Percentiles rank a stretch among this genome's conserved stretches.
These are phyloP conservation scores for Hermetia illucens DNA, from an alignment of 1,140 invertebrate genomes.

Conservation along the genomic window DNA sequence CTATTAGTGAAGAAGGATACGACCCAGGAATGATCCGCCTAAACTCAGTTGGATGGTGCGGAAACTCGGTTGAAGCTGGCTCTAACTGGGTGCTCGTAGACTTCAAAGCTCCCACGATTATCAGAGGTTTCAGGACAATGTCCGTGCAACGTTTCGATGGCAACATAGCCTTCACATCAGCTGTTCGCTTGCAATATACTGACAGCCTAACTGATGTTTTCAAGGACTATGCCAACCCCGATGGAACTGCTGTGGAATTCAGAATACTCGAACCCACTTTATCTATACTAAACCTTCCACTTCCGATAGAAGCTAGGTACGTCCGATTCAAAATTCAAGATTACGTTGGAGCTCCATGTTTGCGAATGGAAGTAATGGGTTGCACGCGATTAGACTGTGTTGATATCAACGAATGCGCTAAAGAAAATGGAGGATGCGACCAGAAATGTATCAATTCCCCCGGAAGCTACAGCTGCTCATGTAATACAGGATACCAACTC, in stretches of 20 bases:
- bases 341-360: conserved; percentile 74
- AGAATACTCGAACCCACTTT: conserved; percentile 72
- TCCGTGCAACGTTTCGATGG: conserved; percentile 64
- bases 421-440: conserved; percentile 84
- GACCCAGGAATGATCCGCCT: conserved; percentile 67
- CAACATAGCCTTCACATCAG: conserved; percentile 72
- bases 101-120: conserved; percentile 76
- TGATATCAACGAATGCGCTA: conserved; percentile 84
- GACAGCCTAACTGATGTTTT: conserved; percentile 81
- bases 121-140: conserved; percentile 80
- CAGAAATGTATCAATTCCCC: conserved; percentile 84
- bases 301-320: conserved; percentile 83
- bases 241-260: conserved; percentile 86
- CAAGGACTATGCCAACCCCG: conserved; percentile 80
- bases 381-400: conserved; percentile 80
- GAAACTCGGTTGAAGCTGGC: conserved; percentile 64
- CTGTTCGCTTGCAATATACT: conserved; percentile 72
- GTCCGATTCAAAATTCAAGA: conserved; percentile 80
- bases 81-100: conserved; percentile 81
- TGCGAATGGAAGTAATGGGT: conserved; percentile 87
- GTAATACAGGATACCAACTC: conserved; percentile 85
- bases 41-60: conserved; percentile 79
- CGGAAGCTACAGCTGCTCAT: conserved; percentile 76
- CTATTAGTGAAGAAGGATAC: conserved; percentile 66
- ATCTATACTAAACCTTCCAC: conserved; percentile 77